Conservation (phyloP, 2,888 invertebrate species). For the Dilophus febrilis region DNA sequence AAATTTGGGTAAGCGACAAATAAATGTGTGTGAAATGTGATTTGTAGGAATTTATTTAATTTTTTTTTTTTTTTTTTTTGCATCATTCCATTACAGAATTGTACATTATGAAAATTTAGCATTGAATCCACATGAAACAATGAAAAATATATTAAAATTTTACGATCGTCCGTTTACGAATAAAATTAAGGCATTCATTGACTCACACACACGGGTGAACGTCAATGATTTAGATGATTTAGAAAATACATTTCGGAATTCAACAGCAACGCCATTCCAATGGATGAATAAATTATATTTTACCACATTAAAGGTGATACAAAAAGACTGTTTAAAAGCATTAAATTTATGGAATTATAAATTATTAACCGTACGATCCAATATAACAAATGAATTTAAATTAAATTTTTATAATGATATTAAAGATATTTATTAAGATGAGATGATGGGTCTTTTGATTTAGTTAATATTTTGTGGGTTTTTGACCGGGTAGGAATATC, state of each 20-base stretch:
- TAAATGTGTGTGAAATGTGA: not conserved
- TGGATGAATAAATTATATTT: not conserved
- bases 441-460: too few relatives aligned
- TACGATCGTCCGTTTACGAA: not conserved
- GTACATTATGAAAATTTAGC: not conserved
- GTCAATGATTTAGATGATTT: not conserved
- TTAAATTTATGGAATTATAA: not conserved
- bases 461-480: not conserved
- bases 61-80: too few relatives aligned
- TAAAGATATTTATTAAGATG: too few relatives aligned
- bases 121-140: not conserved
- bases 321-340: not conserved
- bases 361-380: not conserved
- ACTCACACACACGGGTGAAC: not conserved
- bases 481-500: slow-evolving; percentile 19
- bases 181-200: not conserved
- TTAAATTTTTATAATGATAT: too few relatives aligned
- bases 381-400: too few relatives aligned
- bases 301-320: not conserved
- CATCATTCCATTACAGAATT: not conserved
- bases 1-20: not conserved
- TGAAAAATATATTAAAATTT: not conserved
- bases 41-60: not conserved
- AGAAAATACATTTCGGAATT: not conserved
- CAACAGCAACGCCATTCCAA: not conserved